Conservation (phyloP, 2,113 vertebrate genomes). For the Malurus cyaneus region DNA sequence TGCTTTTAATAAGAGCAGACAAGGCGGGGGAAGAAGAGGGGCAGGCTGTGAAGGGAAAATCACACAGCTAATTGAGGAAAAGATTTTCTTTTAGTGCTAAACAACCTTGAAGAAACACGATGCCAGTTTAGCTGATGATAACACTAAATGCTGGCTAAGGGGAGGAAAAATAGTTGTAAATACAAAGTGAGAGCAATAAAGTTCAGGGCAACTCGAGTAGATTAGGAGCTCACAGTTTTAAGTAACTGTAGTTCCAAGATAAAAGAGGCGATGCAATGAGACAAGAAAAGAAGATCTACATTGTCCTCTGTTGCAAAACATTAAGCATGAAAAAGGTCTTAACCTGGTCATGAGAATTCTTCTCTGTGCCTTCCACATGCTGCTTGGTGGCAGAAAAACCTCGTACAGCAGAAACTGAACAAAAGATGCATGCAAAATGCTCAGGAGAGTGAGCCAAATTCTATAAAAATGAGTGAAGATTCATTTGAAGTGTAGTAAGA, state of each 20-base stretch:
- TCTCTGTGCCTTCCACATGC: neutral
- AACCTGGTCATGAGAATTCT: neutral
- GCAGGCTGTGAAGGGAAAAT: neutral
- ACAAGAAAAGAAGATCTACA: neutral
- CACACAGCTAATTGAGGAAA: neutral
- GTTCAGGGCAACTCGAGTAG: neutral
- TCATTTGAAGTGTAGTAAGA: neutral
- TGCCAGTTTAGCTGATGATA: neutral
- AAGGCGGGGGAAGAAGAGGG: accelerated
- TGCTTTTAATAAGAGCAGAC: neutral
- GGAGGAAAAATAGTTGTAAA: neutral
- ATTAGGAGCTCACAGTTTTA: neutral
- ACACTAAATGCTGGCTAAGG: neutral
- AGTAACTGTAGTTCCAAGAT: neutral
- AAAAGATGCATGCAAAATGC: neutral
- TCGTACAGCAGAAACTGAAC: neutral
- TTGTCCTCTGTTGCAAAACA: neutral
- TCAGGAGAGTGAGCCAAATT: neutral
- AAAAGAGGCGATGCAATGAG: neutral
- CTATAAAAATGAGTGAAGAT: neutral
- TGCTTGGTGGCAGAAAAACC: neutral
- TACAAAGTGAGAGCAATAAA: neutral
- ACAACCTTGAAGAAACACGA: neutral
- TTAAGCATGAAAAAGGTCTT: neutral
- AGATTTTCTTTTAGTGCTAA: constrained; percentile 6